A percentile compares a stretch with the other conserved stretches of the same genome.
Conservation (phyloP, 2,888 invertebrate genomes). For the Bugulina stolonifera region DNA sequence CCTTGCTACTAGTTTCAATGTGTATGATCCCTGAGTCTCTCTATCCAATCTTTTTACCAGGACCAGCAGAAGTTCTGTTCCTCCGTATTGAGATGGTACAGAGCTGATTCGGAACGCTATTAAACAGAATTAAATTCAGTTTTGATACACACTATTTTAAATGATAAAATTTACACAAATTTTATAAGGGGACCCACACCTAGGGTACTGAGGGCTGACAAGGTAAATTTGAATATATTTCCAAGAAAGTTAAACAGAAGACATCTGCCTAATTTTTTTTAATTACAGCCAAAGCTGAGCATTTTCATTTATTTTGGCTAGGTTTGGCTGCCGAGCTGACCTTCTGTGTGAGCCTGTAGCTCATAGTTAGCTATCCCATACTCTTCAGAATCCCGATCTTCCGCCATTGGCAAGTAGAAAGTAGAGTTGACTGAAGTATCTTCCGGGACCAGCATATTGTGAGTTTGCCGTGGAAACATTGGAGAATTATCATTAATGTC, state of each 20-base stretch:
- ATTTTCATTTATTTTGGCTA: neutral
- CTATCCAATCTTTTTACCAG: slow-evolving; percentile 67
- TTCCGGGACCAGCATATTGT: neutral
- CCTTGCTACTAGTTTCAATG: slow-evolving; percentile 75
- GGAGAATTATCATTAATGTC: slow-evolving; percentile 25
- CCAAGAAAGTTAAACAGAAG: too few relatives aligned
- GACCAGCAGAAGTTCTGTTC: slow-evolving; percentile 4
- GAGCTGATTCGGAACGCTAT: slow-evolving; percentile 18
- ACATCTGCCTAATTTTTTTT: too few relatives aligned
- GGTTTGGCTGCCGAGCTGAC: neutral
- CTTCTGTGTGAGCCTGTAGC: neutral
- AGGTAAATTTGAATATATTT: too few relatives aligned
- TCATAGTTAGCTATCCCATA: slow-evolving; percentile 21
- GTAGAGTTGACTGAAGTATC: neutral
- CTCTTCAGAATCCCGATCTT: neutral
- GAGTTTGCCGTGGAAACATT: neutral
- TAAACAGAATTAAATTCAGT: too few relatives aligned
- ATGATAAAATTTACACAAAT: too few relatives aligned
- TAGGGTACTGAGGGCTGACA: too few relatives aligned
- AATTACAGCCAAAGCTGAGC: too few relatives aligned
- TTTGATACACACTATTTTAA: too few relatives aligned
- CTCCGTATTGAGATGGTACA: neutral
- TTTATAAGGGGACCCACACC: too few relatives aligned
- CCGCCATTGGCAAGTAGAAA: neutral
- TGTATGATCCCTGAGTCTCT: slow-evolving; percentile 74